phyloP scores from a whole-genome alignment of 2,888 invertebrate species.

The Kuschelorhynchus macadamiae region DNA sequence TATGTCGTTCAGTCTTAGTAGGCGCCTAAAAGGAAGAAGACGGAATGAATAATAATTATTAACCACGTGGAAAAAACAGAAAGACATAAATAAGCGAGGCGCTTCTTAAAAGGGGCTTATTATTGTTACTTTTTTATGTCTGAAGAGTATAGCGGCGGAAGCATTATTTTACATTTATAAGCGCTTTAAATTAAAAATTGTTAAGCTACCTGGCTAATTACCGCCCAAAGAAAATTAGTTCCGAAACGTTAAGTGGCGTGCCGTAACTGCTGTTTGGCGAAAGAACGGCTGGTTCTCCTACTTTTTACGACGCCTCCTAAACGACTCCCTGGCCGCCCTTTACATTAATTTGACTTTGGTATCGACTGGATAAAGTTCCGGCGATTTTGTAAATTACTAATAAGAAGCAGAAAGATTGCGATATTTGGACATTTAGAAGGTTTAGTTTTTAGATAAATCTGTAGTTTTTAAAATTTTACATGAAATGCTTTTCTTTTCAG shows the following conservation, averaged over 20 bases:
- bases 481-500: too few relatives aligned
- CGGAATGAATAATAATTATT: too few relatives aligned
- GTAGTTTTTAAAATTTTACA: too few relatives aligned
- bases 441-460: too few relatives aligned
- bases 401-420: too few relatives aligned
- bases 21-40: too few relatives aligned
- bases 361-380: background rate
- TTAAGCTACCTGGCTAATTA: constrained; percentile 62
- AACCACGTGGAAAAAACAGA: too few relatives aligned
- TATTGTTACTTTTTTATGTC: constrained; percentile 30
- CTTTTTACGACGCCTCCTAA: constrained; percentile 62
- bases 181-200: constrained; percentile 55
- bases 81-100: constrained; percentile 3
- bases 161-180: constrained; percentile 53
- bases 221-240: constrained; percentile 64
- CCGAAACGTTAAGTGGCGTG: constrained; percentile 64
- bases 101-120: constrained; percentile 24
- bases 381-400: too few relatives aligned
- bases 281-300: constrained; percentile 50
- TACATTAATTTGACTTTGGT: constrained; percentile 52
- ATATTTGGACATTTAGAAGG: too few relatives aligned
- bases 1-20: too few relatives aligned
- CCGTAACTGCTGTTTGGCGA: constrained; percentile 48
- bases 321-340: constrained; percentile 62
- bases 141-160: constrained; percentile 41